Conservation (phyloP, 2,888 invertebrate genomes). For the Serripes groenlandicus region DNA sequence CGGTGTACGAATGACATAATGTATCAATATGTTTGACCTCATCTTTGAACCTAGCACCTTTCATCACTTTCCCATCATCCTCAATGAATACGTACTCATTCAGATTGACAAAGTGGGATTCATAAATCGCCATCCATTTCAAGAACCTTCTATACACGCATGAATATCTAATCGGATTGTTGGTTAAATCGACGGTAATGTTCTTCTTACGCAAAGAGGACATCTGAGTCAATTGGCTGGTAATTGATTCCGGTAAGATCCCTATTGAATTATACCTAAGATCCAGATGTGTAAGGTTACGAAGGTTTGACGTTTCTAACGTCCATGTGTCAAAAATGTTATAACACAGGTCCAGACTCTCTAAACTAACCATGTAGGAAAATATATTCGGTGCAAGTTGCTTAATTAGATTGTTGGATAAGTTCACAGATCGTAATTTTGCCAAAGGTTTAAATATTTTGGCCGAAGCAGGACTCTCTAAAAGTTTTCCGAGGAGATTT, state of each 20-base stretch:
- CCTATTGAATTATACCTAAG: constrained; percentile 25
- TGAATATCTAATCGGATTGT: constrained; percentile 14
- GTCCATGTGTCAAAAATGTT: constrained; percentile 22
- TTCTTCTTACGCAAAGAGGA: not conserved
- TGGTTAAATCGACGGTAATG: constrained; percentile 31
- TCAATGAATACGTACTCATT: constrained; percentile 10
- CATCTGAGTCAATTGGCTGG: not conserved
- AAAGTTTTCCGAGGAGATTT: constrained; percentile 28
- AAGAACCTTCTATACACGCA: constrained; percentile 36
- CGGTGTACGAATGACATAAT: constrained; percentile 15
- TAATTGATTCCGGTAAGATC: constrained; percentile 2
- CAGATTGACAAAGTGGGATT: not conserved
- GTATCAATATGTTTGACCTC: not conserved
- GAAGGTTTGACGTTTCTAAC: not conserved
- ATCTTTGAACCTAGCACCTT: not conserved
- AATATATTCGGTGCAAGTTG: constrained; percentile 11
- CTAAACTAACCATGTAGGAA: not conserved
- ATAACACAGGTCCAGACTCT: constrained; percentile 19
- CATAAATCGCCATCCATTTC: constrained; percentile 31
- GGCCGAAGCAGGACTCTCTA: not conserved
- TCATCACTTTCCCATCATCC: not conserved
- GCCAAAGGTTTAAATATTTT: constrained; percentile 25
- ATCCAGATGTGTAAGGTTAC: constrained; percentile 23
- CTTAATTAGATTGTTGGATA: constrained; percentile 30
- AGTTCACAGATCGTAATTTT: constrained; percentile 15